Evolutionary conservation across 2,888 invertebrate genomes (phyloP), one percentile per base, ranked within the genome.

Genomic region (Chloromyia formosa): DNA sequence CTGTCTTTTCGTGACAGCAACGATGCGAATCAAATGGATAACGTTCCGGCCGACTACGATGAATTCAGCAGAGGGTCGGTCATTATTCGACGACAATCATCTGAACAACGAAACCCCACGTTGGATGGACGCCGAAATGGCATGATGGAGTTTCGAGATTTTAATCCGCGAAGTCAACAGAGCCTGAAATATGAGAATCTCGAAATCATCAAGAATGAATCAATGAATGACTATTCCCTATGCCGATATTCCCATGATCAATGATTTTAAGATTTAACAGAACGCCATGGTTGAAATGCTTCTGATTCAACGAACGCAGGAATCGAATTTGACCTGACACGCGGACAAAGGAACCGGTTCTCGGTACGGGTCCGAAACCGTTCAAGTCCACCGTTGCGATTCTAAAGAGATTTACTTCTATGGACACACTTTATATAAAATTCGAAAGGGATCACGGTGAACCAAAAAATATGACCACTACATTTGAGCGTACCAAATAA

Each of bases 361-460:
- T 18, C 45, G 69, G 69, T 0, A 62, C 74, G 9, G n/a, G n/a
- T n/a, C n/a, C n/a, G n/a, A n/a, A n/a, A n/a, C n/a, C n/a, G n/a
- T n/a, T n/a, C n/a, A n/a, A n/a, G n/a, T n/a, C n/a, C n/a, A n/a
- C n/a, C n/a, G n/a, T n/a, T n/a, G n/a, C n/a, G n/a, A n/a, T n/a
- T n/a, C n/a, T n/a, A n/a, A n/a, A n/a, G n/a, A n/a, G n/a, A n/a
- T n/a, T n/a, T n/a, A n/a, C n/a, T n/a, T n/a, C n/a, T n/a, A n/a
- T 95, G 94, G 94, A 86, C 92, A 78, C 89, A 92, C 79, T 92
- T n/a, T n/a, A 90, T 80, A 88, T 94, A 72, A 86, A 87, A 76
- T 92, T 93, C 83, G 93, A 93, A 86, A 87, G 88, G 76, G 87
- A 88, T 77, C 84, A 87, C 78, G 91, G 92, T 1, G 88, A 89